phyloP scores from a whole-genome alignment of 2,888 invertebrate species.

The Unio delphinus region DNA sequence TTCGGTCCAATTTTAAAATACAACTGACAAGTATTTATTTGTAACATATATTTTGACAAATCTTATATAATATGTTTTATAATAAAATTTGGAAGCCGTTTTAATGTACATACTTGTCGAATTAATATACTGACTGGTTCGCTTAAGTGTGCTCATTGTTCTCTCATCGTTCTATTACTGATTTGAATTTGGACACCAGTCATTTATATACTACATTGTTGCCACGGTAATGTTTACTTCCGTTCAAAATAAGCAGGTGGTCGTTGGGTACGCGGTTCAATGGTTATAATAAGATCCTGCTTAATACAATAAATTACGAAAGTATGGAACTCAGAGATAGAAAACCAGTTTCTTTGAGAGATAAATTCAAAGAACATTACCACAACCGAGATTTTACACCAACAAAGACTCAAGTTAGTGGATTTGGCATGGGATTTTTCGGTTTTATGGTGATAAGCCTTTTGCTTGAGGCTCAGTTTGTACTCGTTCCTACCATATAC shows the following conservation, averaged over 20 bases:
- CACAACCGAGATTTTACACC: slow-evolving; percentile 51
- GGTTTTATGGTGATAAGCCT: slow-evolving; percentile 40
- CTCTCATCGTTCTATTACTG: too few relatives aligned
- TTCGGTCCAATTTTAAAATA: too few relatives aligned
- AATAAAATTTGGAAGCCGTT: too few relatives aligned
- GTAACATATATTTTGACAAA: too few relatives aligned
- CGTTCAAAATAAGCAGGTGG: slow-evolving; percentile 32
- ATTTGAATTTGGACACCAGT: slow-evolving; percentile 5
- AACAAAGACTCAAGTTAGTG: slow-evolving; percentile 31
- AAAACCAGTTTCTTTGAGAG: slow-evolving; percentile 40
- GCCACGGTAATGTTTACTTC: slow-evolving; percentile 28
- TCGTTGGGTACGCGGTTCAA: slow-evolving; percentile 8
- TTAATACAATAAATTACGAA: background rate
- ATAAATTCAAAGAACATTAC: slow-evolving; percentile 50
- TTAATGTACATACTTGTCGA: too few relatives aligned
- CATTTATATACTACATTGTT: slow-evolving; percentile 26
- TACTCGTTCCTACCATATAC: slow-evolving; percentile 47
- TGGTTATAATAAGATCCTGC: background rate
- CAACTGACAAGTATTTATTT: too few relatives aligned
- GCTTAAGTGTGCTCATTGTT: too few relatives aligned
- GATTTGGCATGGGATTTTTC: slow-evolving; percentile 38
- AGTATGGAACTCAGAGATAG: slow-evolving; percentile 50
- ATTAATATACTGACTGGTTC: too few relatives aligned
- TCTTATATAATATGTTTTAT: too few relatives aligned
- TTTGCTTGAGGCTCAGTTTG: slow-evolving; percentile 39